phyloP scores from a whole-genome alignment of 1,140 invertebrate genomes.

The Aphidius gifuensis region DNA sequence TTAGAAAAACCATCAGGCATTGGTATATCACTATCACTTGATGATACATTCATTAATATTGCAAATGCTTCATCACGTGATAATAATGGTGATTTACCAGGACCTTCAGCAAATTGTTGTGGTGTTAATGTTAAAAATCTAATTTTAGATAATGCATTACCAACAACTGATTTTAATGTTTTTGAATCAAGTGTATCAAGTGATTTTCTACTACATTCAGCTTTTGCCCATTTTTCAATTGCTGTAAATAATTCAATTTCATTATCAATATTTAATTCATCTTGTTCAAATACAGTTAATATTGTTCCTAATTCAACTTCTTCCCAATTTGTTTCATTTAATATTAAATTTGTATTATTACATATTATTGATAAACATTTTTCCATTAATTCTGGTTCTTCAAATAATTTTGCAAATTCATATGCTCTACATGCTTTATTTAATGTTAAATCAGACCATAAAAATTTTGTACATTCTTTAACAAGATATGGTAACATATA shows the following conservation, averaged over 20 bases:
- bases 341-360: constrained; percentile 70
- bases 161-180: constrained; percentile 50
- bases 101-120: constrained; percentile 76
- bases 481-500: constrained; percentile 81
- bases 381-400: constrained; percentile 74
- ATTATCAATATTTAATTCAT: constrained; percentile 67
- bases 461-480: constrained; percentile 73
- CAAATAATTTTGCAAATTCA: constrained; percentile 81
- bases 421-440: constrained; percentile 80
- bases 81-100: constrained; percentile 68
- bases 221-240: constrained; percentile 63
- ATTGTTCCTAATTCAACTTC: constrained; percentile 73
- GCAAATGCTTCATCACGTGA: constrained; percentile 74
- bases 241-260: constrained; percentile 76
- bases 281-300: constrained; percentile 70
- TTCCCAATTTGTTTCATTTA: constrained; percentile 71
- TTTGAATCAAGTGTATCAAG: constrained; percentile 44
- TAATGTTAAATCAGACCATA: constrained; percentile 75
- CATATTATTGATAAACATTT: constrained; percentile 75
- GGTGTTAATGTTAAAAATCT: constrained; percentile 74
- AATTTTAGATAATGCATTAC: constrained; percentile 65
- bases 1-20: constrained; percentile 69
- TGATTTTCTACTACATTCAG: constrained; percentile 44
- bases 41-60: constrained; percentile 78
- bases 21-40: constrained; percentile 59